These are phyloP conservation scores for Rhinolophus sinicus DNA, from an alignment of 2,113 vertebrate genomes.

Conservation along the genomic window DNA sequence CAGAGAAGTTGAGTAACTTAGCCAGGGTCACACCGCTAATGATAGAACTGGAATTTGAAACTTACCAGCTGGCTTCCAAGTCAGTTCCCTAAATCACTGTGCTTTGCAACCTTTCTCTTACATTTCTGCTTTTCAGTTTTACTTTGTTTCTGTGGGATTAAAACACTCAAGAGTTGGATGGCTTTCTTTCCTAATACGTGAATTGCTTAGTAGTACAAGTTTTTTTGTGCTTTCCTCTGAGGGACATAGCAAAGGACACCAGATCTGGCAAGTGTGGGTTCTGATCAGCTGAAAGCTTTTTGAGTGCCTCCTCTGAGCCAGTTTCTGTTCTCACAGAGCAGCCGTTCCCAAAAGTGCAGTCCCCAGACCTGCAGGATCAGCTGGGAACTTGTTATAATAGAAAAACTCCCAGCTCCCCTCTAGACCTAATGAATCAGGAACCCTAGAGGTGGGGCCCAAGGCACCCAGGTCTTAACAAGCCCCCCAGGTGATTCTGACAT, in stretches of 20 bases:
- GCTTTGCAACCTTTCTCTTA: neutral
- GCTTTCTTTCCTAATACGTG: neutral
- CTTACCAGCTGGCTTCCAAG: neutral
- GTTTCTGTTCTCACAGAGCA: neutral
- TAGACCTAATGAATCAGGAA: neutral
- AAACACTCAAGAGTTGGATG: neutral
- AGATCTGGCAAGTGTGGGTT: neutral
- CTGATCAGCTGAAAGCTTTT: neutral
- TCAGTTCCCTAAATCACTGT: neutral
- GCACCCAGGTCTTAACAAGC: too few relatives aligned
- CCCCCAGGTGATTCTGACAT: neutral
- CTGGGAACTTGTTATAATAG: neutral
- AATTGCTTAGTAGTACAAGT: neutral
- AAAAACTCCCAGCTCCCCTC: neutral
- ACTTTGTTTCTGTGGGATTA: neutral
- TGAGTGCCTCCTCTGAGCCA: neutral
- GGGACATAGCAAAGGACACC: too few relatives aligned
- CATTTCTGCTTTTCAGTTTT: neutral
- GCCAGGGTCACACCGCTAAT: neutral
- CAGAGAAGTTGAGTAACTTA: neutral
- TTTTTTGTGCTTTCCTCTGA: neutral
- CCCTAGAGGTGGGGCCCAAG: neutral
- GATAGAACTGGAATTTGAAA: neutral
- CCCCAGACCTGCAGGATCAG: neutral
- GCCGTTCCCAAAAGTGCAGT: neutral